Evolutionary conservation across 2,797 vertebrate species (phyloP).

Genomic region (Lophotriccus pileatus): DNA sequence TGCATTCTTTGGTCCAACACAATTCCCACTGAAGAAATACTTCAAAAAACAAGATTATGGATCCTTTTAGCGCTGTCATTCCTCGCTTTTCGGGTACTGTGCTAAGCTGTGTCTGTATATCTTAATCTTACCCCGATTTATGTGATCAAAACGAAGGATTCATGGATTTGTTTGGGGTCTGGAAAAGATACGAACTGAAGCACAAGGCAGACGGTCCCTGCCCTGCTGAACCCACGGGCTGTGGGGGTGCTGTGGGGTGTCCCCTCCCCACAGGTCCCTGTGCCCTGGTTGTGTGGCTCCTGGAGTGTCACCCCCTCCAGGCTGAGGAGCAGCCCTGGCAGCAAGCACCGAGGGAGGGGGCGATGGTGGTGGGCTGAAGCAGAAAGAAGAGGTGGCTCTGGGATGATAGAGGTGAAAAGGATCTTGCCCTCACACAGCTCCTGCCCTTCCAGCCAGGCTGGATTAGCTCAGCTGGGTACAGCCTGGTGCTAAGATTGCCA

Average conservation of each 20-base stretch:
- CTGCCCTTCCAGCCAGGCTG: not conserved
- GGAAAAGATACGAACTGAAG: not conserved
- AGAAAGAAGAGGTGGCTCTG: not conserved
- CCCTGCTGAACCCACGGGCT: not conserved
- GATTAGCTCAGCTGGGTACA: not conserved
- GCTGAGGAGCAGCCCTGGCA: not conserved
- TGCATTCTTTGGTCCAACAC: slow-evolving; percentile 46
- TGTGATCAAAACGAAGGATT: not conserved
- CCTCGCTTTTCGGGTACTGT: not conserved
- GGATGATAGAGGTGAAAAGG: not conserved
- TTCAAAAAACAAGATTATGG: not conserved
- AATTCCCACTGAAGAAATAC: slow-evolving; percentile 46
- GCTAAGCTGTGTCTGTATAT: not conserved
- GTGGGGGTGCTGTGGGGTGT: not conserved
- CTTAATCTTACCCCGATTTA: not conserved
- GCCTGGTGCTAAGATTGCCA: not conserved
- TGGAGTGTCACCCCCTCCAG: accelerated
- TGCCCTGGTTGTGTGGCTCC: not conserved
- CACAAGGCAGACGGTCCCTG: accelerated
- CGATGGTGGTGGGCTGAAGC: not conserved
- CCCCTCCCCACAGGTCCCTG: not conserved
- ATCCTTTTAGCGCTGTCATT: not conserved
- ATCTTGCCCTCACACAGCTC: not conserved
- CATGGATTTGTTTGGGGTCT: not conserved
- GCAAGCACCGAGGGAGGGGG: too few relatives aligned